phyloP scores from a whole-genome alignment of 2,797 vertebrate species.

The Falco cherrug region DNA sequence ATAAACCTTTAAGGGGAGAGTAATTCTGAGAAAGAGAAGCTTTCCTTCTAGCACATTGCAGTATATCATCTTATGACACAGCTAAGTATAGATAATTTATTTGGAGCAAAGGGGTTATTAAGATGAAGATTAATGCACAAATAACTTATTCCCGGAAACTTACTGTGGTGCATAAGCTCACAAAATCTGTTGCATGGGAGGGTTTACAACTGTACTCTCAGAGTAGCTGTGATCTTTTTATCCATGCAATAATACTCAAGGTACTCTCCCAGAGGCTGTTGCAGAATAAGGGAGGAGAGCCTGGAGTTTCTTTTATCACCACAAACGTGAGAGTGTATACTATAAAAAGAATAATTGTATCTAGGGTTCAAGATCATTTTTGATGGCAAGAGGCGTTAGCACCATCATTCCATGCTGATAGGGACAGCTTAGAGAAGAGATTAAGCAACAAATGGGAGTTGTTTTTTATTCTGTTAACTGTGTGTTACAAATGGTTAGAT shows the following conservation, averaged over 20 bases:
- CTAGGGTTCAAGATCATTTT: background rate
- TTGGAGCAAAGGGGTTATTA: constrained; percentile 33
- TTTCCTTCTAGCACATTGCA: constrained; percentile 6
- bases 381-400: background rate
- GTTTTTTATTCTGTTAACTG: background rate
- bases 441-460: background rate
- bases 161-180: constrained; percentile 24
- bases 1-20: constrained; percentile 18
- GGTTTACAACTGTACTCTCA: background rate
- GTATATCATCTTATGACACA: constrained; percentile 26
- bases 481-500: background rate
- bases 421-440: background rate
- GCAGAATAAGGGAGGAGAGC: background rate
- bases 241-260: background rate
- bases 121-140: constrained; percentile 46
- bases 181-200: constrained; percentile 18
- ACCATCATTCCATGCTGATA: background rate
- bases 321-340: background rate
- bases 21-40: background rate
- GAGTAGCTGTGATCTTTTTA: background rate
- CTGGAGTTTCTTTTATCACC: background rate
- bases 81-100: constrained; percentile 58
- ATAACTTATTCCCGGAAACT: constrained; percentile 55
- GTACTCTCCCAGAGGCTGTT: background rate
- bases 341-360: background rate